phyloP scores from a whole-genome alignment of 1,140 invertebrate genomes.

The Caenorhabditis inopinata region DNA sequence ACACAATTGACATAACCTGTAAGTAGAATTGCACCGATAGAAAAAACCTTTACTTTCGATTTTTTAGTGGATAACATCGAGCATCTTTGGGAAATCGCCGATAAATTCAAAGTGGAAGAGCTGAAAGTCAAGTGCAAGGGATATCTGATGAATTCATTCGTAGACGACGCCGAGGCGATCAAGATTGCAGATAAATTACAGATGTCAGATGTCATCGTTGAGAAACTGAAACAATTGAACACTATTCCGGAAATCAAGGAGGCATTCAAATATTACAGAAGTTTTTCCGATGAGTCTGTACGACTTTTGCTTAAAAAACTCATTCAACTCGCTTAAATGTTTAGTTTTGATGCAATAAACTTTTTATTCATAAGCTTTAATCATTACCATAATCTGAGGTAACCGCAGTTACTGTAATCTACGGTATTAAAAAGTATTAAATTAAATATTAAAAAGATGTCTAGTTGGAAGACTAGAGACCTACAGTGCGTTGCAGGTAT shows the following conservation, averaged over 20 bases:
- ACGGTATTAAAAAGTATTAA: no score
- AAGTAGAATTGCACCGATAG: no score
- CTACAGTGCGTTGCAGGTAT: no score
- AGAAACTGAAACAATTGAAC: neutral
- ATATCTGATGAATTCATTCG: neutral
- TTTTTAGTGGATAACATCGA: neutral
- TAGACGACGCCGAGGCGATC: neutral
- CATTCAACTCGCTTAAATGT: neutral
- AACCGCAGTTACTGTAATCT: no score
- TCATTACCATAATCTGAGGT: no score
- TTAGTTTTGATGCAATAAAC: no score
- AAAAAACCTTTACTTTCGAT: neutral
- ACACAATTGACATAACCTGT: no score
- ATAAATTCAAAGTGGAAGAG: neutral
- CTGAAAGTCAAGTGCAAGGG: neutral
- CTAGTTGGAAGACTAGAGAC: no score
- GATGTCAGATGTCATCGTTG: neutral
- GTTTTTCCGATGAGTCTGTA: neutral
- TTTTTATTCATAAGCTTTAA: no score
- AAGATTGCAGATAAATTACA: neutral
- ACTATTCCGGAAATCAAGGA: neutral
- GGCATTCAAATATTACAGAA: neutral
- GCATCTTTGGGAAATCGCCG: neutral
- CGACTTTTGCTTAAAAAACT: constrained; percentile 3
- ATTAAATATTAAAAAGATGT: no score